Base-by-base conservation (phyloP, 2,888 invertebrate species). In the Stenoptilia bipunctidactyla region DNA sequence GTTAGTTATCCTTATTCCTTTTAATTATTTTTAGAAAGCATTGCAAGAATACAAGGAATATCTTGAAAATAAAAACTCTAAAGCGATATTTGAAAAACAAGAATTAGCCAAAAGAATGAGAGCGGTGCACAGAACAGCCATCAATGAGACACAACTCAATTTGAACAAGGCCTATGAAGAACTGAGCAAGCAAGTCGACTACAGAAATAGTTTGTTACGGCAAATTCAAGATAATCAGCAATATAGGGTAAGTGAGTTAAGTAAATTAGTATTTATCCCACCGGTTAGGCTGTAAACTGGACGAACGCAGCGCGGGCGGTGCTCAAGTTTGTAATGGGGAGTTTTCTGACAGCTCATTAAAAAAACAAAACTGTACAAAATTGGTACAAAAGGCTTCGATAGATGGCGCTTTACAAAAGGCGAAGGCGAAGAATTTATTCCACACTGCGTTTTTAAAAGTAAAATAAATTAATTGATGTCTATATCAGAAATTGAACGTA, bases 201-300 rank as follows among this genome's bases (percentile, higher is more conserved):
- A 77, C 42, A 67, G 70, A 42, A 60, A 68, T n/a, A 55, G 48
- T 13, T 52, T 83, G 44, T 61, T 48, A 1, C 45, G 45, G 10
- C 83, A 83, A 46, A 71, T 79, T 30, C 56, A 51, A 15, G 66
- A 69, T 1, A 77, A 77, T 47, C 69, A 73, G 33, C 66, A 51
- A 41, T 46, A 58, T 40, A 53, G 68, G 66, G 82, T 75, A 53
- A 55, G 55, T 15, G n/a, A 12, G 33, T 38, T 30, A 6, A 13
- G 30, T 27, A 9, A 30, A n/a, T 30, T 30, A 30, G n/a, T n/a
- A n/a, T n/a, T n/a, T n/a, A n/a, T n/a, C n/a, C n/a, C n/a, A n/a
- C n/a, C n/a, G n/a, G n/a, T n/a, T n/a, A n/a, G n/a, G n/a, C n/a
- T n/a, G n/a, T n/a, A n/a, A n/a, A n/a, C n/a, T n/a, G n/a, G n/a